Conservation (phyloP, 2,888 invertebrate species). For the Saturnia pavonia region DNA sequence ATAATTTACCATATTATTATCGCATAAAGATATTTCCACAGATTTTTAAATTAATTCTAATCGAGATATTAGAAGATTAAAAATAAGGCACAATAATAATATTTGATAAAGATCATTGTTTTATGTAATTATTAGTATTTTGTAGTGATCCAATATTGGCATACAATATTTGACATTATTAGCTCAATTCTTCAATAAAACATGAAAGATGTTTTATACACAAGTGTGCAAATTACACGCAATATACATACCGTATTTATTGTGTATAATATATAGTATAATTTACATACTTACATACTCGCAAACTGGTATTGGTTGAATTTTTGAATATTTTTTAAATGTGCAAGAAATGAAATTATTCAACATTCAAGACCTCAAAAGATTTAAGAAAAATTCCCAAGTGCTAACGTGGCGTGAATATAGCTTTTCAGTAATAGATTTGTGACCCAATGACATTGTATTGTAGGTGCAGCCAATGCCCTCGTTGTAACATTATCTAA, state of each 20-base stretch:
- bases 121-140: not conserved
- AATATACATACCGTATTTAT: too few relatives aligned
- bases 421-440: not conserved
- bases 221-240: not conserved
- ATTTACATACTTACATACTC: not conserved
- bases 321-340: not conserved
- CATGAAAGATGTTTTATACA: too few relatives aligned
- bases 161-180: not conserved
- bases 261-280: too few relatives aligned
- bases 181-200: too few relatives aligned
- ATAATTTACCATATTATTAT: too few relatives aligned
- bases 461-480: slow-evolving; percentile 13
- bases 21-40: not conserved
- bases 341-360: not conserved
- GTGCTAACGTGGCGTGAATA: not conserved
- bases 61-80: not conserved
- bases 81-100: not conserved
- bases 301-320: not conserved
- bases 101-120: not conserved
- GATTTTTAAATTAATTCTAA: not conserved
- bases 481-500: slow-evolving; percentile 15
- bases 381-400: not conserved
- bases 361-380: not conserved
- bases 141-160: not conserved
- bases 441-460: slow-evolving; percentile 17